Evolutionary conservation across 2,888 invertebrate genomes (phyloP), one percentile per base, ranked within the genome.

Genomic region (Melipona beecheii): DNA sequence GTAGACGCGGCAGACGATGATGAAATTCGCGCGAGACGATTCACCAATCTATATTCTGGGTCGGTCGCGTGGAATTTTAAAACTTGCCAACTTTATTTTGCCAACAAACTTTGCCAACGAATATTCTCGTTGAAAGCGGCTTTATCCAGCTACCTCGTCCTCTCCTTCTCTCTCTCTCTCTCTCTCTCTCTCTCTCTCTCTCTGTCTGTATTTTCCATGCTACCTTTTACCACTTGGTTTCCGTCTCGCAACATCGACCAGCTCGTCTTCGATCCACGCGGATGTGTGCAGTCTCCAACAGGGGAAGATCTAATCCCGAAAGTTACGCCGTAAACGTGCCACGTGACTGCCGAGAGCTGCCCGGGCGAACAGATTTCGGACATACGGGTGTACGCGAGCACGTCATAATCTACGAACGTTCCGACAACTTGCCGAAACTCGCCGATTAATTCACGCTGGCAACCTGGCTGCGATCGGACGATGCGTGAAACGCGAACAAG

Each of bases 311-410:
- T 88, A 88, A 88, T 90, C 87, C 90, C 84, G 83, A 91, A 91
- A 91, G 91, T 91, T 91, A 86, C 85, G 84, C 80, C 87, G 90
- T 91, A 91, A 91, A 91, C 86, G 88, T 75, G 86, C 89, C 90
- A 89, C 90, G 90, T 83, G 91, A 90, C 91, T 87, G 71, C 78
- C 70, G 78, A 75, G 84, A 75, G 78, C 86, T 81, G 87, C 49
- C 82, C 76, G 84, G 85, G 82, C 83, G 83, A 87, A 86, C 86
- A 81, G 86, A 89, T 85, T 90, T 87, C 69, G 68, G 76, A 74
- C 75, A 58, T 66, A 73, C 56, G 62, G 49, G 24, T 50, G 68
- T 74, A 78, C 81, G 84, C 66, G 84, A 65, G 64, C 64, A 54
- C 17, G 27, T 27, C 36, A 50, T 75, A 69, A 65, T 72, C 52